Base-by-base conservation (phyloP, 2,113 vertebrate species). In the Aegithalos caudatus region DNA sequence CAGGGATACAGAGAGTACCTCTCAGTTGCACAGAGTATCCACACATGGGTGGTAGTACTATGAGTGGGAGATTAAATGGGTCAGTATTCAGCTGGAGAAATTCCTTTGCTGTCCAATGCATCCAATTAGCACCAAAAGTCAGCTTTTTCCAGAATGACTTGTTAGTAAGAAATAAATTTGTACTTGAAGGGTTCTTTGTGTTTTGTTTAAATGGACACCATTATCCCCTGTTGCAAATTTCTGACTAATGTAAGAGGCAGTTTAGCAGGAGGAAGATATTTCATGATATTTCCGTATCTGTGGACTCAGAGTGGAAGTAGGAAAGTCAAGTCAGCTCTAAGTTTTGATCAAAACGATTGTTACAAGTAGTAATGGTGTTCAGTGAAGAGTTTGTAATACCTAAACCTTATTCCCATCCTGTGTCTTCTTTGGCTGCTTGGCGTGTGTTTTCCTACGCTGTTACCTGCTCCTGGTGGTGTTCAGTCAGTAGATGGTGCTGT, bases 401-500 rank as follows among this genome's bases (percentile, higher is more conserved):
- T 83, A n/a, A 70, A 66, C 25, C 3, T 27, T 73, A 2, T 47
- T 87, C 16, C 62, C 21, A 10, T 48, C 29, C 45, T 38, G 6
- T 6, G 33, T n/a, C 40, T 77, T 62, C 20, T 48, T 38, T 31
- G 27, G 11, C 29, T 53, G 38, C 19, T 31, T 21, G 27, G 16
- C 1, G 1, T 31, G 14, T 23, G n/a, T 47, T 95, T 76, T 79
- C 48, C 48, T 92, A 11, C 23, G 31, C 62, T 19, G 10, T 19
- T 47, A 12, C 24, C 40, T 65, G 37, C 27, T 70, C 37, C 65
- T 69, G 28, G 18, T 51, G 44, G 9, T 51, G 37, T 78, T 81
- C 62, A 58, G 88, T 84, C 97, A 94, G 86, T 56, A 97, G 95
- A 88, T 97, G 97, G 97, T 86, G 92, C 95, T 97, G 79, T 96